Evolutionary conservation across 1,140 invertebrate species (phyloP).

Genomic region (Hetaerina americana): DNA sequence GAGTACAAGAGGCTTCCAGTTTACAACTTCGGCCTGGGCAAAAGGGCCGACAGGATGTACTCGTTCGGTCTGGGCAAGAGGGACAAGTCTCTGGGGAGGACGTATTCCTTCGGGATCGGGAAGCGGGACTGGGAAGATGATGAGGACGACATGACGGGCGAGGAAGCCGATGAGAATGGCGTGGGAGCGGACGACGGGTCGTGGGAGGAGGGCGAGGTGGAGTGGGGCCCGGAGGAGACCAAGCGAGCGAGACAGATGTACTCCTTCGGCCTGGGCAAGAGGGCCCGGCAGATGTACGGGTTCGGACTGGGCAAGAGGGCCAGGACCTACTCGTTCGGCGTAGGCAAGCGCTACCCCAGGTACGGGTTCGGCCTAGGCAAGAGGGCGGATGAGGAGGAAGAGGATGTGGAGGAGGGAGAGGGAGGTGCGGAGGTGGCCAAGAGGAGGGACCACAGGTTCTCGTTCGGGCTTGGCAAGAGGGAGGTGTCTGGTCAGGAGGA

Average conservation of each 20-base stretch:
- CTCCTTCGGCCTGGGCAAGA: conserved; percentile 43
- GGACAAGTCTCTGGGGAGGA: not conserved
- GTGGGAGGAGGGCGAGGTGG: not conserved
- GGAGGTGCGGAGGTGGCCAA: not conserved
- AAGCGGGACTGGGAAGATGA: conserved; percentile 4
- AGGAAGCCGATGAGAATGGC: conserved; percentile 6
- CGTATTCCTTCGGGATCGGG: conserved; percentile 13
- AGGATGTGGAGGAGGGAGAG: not conserved
- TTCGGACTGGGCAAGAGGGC: conserved; percentile 36
- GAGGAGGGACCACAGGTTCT: conserved; percentile 6
- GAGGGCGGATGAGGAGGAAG: conserved; percentile 12
- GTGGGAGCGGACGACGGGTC: not conserved
- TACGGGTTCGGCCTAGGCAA: not conserved
- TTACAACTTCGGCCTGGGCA: conserved; percentile 51
- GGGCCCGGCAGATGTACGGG: conserved; percentile 29
- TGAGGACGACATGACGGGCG: not conserved
- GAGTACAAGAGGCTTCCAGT: conserved; percentile 49
- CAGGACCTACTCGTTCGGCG: conserved; percentile 15
- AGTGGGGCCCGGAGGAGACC: not conserved
- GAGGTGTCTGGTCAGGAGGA: conserved; percentile 11
- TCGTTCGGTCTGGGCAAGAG: conserved; percentile 11
- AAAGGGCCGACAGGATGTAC: conserved; percentile 31
- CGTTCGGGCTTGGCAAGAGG: conserved; percentile 18
- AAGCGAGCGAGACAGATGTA: conserved; percentile 27
- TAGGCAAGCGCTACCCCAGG: conserved; percentile 13